These are phyloP conservation scores for Argya squamiceps DNA, from an alignment of 2,797 vertebrate species.

Conservation along the genomic window DNA sequence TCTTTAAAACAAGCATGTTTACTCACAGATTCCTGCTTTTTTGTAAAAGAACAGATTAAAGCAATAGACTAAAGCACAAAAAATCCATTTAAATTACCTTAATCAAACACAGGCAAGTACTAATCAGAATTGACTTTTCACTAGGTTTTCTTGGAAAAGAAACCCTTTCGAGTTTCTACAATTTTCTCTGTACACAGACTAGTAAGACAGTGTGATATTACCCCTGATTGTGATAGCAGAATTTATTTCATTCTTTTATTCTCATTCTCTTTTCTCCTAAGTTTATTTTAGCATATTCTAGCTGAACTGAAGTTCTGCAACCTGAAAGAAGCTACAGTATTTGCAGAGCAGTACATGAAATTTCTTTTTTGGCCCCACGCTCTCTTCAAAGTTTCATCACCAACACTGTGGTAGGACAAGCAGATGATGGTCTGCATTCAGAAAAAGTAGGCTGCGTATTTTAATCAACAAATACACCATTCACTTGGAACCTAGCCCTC, in stretches of 20 bases:
- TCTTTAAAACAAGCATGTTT: constrained; percentile 6
- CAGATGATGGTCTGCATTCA: background rate
- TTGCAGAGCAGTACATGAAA: background rate
- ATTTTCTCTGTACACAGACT: background rate
- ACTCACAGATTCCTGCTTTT: background rate
- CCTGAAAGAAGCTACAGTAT: background rate
- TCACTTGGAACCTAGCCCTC: background rate
- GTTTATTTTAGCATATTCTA: background rate
- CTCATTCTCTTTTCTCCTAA: background rate
- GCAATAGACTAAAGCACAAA: background rate
- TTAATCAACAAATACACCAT: background rate
- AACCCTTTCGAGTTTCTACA: background rate
- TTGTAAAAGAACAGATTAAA: background rate
- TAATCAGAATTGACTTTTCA: background rate
- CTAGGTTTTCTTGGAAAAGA: background rate
- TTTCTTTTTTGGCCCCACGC: accelerated
- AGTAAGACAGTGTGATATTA: background rate
- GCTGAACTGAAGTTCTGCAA: background rate
- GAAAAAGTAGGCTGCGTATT: background rate
- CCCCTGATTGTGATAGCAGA: background rate
- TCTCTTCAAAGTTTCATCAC: background rate
- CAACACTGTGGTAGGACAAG: accelerated
- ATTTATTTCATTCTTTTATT: background rate
- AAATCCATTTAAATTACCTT: background rate
- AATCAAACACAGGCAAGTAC: background rate